phyloP scores from a whole-genome alignment of 2,113 vertebrate genomes.

The Passer domesticus region DNA sequence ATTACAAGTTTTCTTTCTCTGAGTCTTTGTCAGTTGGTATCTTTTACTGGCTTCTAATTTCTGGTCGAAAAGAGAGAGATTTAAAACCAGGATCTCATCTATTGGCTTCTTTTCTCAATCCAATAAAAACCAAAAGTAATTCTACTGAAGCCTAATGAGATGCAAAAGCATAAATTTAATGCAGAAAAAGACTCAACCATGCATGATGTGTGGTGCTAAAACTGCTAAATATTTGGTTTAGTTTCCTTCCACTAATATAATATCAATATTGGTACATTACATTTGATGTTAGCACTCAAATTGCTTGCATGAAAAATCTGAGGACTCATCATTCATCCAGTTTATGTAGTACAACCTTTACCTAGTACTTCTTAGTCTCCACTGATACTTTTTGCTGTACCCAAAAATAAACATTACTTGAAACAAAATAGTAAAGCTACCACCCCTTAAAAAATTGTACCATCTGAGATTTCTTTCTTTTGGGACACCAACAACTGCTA shows the following conservation, averaged over 20 bases:
- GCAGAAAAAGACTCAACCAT: not conserved
- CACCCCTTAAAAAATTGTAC: not conserved
- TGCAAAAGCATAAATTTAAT: not conserved
- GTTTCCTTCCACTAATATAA: not conserved
- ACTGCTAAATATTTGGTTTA: not conserved
- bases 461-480: not conserved
- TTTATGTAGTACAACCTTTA: not conserved
- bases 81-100: not conserved
- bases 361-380: not conserved
- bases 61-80: not conserved
- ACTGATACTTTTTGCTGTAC: not conserved
- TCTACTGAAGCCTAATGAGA: not conserved
- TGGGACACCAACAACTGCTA: not conserved
- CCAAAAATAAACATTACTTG: not conserved
- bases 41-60: not conserved
- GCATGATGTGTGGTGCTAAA: not conserved
- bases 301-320: not conserved
- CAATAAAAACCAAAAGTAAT: not conserved
- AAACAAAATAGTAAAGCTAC: not conserved
- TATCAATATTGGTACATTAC: not conserved
- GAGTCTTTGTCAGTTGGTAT: not conserved
- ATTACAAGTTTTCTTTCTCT: not conserved
- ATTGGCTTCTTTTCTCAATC: not conserved
- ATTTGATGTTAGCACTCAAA: not conserved
- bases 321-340: not conserved